Evolutionary conservation across 2,797 vertebrate genomes (phyloP), one percentile per base, ranked within the genome.

Genomic region (Sebastes vulpes): DNA sequence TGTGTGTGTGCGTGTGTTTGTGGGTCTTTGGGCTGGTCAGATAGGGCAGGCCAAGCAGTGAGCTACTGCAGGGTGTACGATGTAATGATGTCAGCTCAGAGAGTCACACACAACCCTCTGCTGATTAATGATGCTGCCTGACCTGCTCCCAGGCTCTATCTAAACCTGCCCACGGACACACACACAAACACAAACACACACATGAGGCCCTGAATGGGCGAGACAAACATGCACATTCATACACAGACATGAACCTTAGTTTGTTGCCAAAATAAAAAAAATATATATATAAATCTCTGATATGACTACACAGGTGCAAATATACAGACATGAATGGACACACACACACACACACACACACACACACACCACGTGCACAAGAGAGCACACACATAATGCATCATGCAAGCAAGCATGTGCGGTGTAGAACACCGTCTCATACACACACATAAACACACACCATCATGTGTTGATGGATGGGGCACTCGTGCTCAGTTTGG

Each of bases 71-170:
- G 96, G 95, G 95, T 94, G 96, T 96, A 97, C 96, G 97, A 97
- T 98, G 97, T 97, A 98, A 98, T 97, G 97, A 98, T 97, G 98
- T 98, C 98, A 98, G 96, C 97, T 96, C 96, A 96, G 94, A 97
- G 96, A 97, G 96, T 91, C 90, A 93, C 89, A 94, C 86, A 91
- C 85, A 91, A 83, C 79, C 85, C 75, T 88, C 66, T 53, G 90
- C 97, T 98, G 98, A 98, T 98, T 98, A 98, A 99, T 98, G 97
- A 96, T 95, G 95, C 96, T 96, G 97, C 96, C 96, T 94, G 97
- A 97, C 96, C 97, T 97, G 96, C 96, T 93, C 96, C 94, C 92
- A 94, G 96, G 95, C 97, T 97, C 97, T 96, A 97, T 98, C 97
- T 97, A 97, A 97, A 97, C 97, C 97, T 91, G 85, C 86, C 82